These are phyloP conservation scores for Drosophila cognata DNA, from an alignment of 2,888 invertebrate species.

Conservation along the genomic window DNA sequence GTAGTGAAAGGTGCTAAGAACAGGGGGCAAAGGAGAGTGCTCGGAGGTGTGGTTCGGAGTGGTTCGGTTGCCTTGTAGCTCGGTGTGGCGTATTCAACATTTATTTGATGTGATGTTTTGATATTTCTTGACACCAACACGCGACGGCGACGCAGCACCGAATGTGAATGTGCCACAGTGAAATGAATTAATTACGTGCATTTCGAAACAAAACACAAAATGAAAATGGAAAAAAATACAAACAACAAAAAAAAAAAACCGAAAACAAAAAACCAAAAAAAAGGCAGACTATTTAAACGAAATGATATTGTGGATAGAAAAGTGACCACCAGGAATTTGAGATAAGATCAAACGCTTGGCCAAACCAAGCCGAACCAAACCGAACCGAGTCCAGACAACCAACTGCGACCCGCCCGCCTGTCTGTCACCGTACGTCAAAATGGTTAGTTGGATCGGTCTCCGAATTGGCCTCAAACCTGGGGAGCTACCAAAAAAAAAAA, in stretches of 20 bases:
- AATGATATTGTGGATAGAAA: constrained; percentile 82
- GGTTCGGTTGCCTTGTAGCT: constrained; percentile 26
- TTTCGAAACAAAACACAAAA: constrained; percentile 72
- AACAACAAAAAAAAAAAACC: constrained; percentile 35
- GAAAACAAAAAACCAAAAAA: constrained; percentile 34
- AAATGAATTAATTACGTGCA: constrained; percentile 83
- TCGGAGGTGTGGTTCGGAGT: constrained; percentile 18
- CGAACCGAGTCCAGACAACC: constrained; percentile 27
- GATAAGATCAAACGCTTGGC: constrained; percentile 79
- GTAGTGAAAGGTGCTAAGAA: constrained; percentile 65
- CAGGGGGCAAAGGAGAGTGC: constrained; percentile 21
- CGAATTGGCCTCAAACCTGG: constrained; percentile 27
- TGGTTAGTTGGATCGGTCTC: constrained; percentile 49
- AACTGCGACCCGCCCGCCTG: constrained; percentile 63
- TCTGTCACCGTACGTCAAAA: constrained; percentile 78
- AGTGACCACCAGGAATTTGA: constrained; percentile 82
- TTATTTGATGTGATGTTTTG: constrained; percentile 85
- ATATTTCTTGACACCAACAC: constrained; percentile 85
- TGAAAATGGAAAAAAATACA: constrained; percentile 38
- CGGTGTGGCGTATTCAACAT: constrained; percentile 79
- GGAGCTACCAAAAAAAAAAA: constrained; percentile 21
- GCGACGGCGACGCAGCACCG: constrained; percentile 70
- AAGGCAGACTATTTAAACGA: constrained; percentile 78
- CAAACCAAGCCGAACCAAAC: constrained; percentile 42
- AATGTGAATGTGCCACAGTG: constrained; percentile 68